Evolutionary conservation across 2,888 invertebrate genomes (phyloP), one percentile per base, ranked within the genome.

Genomic region (Tanytarsus gracilentus): DNA sequence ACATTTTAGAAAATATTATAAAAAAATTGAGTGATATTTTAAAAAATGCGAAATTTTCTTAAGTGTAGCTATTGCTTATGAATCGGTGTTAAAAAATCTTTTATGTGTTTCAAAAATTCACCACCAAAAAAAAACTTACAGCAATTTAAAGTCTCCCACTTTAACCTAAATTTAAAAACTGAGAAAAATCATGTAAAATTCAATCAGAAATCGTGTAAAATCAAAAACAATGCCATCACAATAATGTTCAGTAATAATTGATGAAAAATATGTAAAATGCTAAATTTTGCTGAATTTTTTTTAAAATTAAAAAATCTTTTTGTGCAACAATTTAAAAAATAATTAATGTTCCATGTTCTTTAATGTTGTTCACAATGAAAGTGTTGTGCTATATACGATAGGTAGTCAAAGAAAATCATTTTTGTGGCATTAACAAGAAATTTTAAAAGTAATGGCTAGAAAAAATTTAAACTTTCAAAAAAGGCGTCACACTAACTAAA

Each of bases 331-430:
- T 18, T 40, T 40, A 40, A 40, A 2, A n/a, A 3, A n/a, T 40
- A 40, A 18, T 44, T 33, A 33, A 33, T 33, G 7, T 40, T 40
- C 40, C 16, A 6, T 18, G 18, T 21, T 21, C 18, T 40, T 55
- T 55, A 55, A 40, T 55, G 27, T 55, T 55, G 55, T 40, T 55
- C 55, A 55, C 55, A 55, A 25, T 55, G 55, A 55, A 55, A 53
- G 36, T 53, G 53, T n/a, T 30, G 3, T 53, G 53, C 36, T 23
- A 53, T 30, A 33, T 52, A 23, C 23, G 30, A 16, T 53, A 14
- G 16, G 9, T 16, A 11, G 8, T 27, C 26, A 21, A 25, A 49
- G 26, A 49, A 9, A 23, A 26, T 49, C n/a, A 44, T 44, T 21
- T 16, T 14, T 7, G 21, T 9, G 16, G 4, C 4, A 21, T 21